Percentiles rank a stretch among this genome's conserved stretches.
These are phyloP conservation scores for Naja naja DNA, from an alignment of 2,113 vertebrate species.

Conservation along the genomic window DNA sequence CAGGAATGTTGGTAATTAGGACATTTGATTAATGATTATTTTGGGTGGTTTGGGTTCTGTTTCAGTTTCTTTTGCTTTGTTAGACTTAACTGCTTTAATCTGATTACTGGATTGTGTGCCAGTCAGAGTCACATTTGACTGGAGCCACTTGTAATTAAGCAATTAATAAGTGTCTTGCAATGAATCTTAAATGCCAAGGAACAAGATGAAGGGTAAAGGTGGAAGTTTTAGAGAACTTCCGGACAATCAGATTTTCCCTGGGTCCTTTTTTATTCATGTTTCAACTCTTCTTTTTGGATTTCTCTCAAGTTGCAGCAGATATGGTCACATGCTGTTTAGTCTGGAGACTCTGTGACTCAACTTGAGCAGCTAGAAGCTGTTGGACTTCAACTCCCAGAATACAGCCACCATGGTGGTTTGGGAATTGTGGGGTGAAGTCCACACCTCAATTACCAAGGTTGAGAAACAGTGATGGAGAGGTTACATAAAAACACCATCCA, in stretches of 20 bases:
- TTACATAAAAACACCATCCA: neutral
- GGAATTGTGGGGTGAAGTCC: neutral
- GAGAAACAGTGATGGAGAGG: neutral
- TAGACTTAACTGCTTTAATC: neutral
- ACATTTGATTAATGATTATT: neutral
- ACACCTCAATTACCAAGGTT: neutral
- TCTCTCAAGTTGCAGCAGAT: neutral
- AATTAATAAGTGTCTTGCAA: neutral
- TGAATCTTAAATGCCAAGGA: neutral
- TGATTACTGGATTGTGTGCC: neutral
- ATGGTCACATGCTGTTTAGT: neutral
- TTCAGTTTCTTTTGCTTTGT: neutral
- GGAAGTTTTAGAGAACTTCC: neutral
- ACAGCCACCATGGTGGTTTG: neutral
- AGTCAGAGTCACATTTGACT: neutral
- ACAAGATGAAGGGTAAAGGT: neutral
- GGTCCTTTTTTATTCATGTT: neutral
- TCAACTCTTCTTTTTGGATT: neutral
- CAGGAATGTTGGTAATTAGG: neutral
- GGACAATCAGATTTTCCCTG: neutral
- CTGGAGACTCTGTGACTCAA: neutral
- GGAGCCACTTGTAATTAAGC: neutral
- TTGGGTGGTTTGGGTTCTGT: neutral
- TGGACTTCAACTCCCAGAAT: neutral
- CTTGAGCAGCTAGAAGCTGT: neutral